Percentiles rank a stretch among this genome's conserved stretches.
phyloP scores from a whole-genome alignment of 2,113 vertebrate genomes.

The Clupea harengus region DNA sequence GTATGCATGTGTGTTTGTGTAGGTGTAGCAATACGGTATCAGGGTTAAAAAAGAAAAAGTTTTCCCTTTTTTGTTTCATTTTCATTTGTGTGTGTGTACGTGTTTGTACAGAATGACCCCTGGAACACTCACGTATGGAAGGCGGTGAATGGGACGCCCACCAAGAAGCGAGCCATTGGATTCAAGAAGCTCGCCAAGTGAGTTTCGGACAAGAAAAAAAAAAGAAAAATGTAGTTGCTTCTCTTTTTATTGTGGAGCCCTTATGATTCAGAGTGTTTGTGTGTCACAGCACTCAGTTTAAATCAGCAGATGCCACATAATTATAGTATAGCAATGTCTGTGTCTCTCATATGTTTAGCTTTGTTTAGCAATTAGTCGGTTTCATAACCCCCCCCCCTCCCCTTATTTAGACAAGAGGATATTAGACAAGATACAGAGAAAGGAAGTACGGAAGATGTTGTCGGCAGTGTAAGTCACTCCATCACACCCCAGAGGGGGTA shows the following conservation, averaged over 20 bases:
- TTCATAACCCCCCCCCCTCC: no score
- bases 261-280: background rate
- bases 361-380: slow-evolving; percentile 1
- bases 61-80: background rate
- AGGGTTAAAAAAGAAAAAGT: no score
- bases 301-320: background rate
- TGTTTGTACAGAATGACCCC: slow-evolving; percentile 79
- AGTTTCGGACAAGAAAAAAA: slow-evolving; percentile 54
- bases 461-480: slow-evolving; percentile 58
- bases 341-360: background rate
- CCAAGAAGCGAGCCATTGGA: slow-evolving; percentile 94
- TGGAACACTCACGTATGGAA: slow-evolving; percentile 96
- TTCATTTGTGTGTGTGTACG: background rate
- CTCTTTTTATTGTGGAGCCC: background rate
- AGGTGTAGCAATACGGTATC: no score
- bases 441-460: slow-evolving; percentile 35
- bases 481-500: slow-evolving; percentile 61
- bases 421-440: slow-evolving; percentile 38
- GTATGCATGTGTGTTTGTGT: background rate
- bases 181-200: slow-evolving; percentile 99
- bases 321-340: background rate
- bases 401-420: slow-evolving; percentile 15
- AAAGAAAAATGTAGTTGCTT: background rate
- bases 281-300: background rate
- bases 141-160: slow-evolving; percentile 91